Evolutionary conservation across 2,888 invertebrate genomes (phyloP), one percentile per base, ranked within the genome.

Genomic region (Orthosia gracilis): DNA sequence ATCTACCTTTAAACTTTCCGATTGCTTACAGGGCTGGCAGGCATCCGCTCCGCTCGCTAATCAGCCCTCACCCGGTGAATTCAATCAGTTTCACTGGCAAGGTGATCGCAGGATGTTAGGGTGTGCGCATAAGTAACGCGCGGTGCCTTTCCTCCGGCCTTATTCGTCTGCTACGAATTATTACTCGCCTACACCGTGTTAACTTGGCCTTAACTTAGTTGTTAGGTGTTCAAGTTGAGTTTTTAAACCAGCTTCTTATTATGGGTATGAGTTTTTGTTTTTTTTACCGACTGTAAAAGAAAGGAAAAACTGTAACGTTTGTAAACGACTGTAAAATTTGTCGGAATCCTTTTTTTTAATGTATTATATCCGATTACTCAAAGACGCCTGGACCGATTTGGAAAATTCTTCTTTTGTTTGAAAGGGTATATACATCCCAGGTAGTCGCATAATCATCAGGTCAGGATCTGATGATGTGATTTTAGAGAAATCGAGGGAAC

Each of bases 71-170:
- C 76, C 84, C 88, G 58, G 87, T 49, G 89, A 93, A 94, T 94
- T 94, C 95, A 95, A 95, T 95, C 95, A 94, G 94, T 93, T 91
- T 92, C 90, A 89, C 87, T 90, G 89, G 90, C 89, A 89, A 92
- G 90, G 92, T 92, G 92, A 92, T 91, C 89, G 87, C 72, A 77
- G 87, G 87, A 83, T 87, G 86, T 92, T 91, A 92, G 92, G 93
- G 92, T 86, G 90, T 86, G 92, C 94, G 94, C 94, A 95, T 95
- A 95, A 94, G 94, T 95, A 95, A 95, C 89, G 88, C 85, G 84
- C 52, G 86, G 88, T 88, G 87, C 78, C 78, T 85, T 85, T 77
- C 89, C 90, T 90, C 90, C 84, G 87, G 87, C 89, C 89, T 89
- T 88, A 69, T 82, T 81, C 59, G 52, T 66, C 64, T 68, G 47